Base-by-base conservation (phyloP, 2,888 invertebrate species). In the Zaprionus obscuricornis region DNA sequence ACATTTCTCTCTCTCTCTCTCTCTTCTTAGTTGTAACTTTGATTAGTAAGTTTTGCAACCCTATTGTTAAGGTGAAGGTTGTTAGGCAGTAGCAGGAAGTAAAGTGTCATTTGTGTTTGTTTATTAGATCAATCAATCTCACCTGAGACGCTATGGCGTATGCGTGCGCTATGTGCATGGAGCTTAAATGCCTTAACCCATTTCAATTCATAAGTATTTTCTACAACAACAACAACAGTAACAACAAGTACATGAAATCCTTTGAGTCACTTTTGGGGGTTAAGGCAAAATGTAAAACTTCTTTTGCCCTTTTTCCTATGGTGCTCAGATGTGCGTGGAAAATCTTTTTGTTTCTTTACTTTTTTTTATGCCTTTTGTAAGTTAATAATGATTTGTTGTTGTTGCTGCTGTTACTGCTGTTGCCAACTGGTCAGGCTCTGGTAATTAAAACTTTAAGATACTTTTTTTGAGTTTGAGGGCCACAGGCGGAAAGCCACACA, bases 371-470 rank as follows among this genome's bases (percentile, higher is more conserved):
- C 36, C 10, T 37, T 31, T 66, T 72, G 58, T 60, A 66, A 74
- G 74, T 74, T 79, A 74, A 79, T 83, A 77, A 84, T 81, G 67
- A 84, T 81, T 81, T 83, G 67, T 65, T 67, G 65, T 70, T 67
- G 74, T 46, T 66, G 42, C 34, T 56, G 49, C 8, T 49, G 60
- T 20, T 56, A 27, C 16, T 51, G 55, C 17, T 55, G 58, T 36
- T 56, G 67, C 54, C 57, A n/a, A 55, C 34, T 76, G 84, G 77
- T 79, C 78, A 79, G 78, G 60, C 52, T n/a, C n/a, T 72, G 60
- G 81, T 79, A 79, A 79, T 79, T 83, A 83, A 79, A 79, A 79
- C 74, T 79, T 79, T 74, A 72, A 81, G 81, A 76, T 78, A 78
- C 79, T 78, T 83, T n/a, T n/a, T 78, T 83, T 74, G 81, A 81